Conservation (phyloP, 2,797 vertebrate genomes). For the Chaetodon trifasciatus region DNA sequence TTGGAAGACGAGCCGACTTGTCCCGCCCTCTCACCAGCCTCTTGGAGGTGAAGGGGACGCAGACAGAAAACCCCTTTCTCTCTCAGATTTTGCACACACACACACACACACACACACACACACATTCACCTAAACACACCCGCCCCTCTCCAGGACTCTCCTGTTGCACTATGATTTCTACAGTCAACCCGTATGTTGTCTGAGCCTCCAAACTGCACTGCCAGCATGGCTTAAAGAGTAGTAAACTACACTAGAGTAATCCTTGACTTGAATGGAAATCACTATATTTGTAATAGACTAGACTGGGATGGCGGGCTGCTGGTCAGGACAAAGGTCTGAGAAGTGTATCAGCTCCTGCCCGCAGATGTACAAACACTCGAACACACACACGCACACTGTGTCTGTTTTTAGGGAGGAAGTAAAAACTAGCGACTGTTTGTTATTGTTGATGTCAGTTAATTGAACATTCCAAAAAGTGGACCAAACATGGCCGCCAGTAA, state of each 20-base stretch:
- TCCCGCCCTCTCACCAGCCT: conserved; percentile 70
- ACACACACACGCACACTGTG: conserved; percentile 65
- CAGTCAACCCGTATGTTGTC: conserved; percentile 68
- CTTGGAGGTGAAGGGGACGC: conserved; percentile 63
- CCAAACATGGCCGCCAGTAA: conserved; percentile 64
- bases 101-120: conserved; percentile 46
- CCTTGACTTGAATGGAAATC: conserved; percentile 69
- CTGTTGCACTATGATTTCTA: conserved; percentile 77
- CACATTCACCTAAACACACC: conserved; percentile 47
- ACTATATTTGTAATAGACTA: conserved; percentile 64
- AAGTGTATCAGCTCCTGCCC: conserved; percentile 47
- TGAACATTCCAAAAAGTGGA: conserved; percentile 83
- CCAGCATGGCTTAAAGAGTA: conserved; percentile 76
- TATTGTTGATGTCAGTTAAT: conserved; percentile 81
- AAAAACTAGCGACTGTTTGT: conserved; percentile 71
- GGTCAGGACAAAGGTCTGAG: conserved; percentile 49
- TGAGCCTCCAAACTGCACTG: conserved; percentile 78
- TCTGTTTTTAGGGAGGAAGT: conserved; percentile 46
- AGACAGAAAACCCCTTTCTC: conserved; percentile 47
- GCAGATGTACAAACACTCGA: conserved; percentile 73
- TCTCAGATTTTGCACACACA: conserved; percentile 55
- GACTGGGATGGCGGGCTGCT: conserved; percentile 46
- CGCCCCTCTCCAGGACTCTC: conserved; percentile 64
- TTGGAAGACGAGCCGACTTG: conserved; percentile 55
- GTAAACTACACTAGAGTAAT: conserved; percentile 68